phyloP scores from a whole-genome alignment of 2,797 vertebrate species.

The Acomys russatus region DNA sequence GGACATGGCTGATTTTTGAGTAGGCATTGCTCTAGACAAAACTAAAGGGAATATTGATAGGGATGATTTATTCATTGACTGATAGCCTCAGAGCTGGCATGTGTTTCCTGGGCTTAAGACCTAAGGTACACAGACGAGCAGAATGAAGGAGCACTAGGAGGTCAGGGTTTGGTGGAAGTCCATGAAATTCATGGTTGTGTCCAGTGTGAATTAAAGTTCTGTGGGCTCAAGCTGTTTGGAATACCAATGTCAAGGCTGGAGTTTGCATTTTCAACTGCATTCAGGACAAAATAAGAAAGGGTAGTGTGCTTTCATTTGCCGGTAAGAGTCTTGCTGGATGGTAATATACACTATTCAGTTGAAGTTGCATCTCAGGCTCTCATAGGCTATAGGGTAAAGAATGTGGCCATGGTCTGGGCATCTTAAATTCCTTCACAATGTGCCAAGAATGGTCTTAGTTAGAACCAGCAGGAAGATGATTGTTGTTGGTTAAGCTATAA shows the following conservation, averaged over 20 bases:
- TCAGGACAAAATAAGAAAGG: neutral
- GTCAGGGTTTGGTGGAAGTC: neutral
- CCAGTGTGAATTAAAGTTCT: slow-evolving; percentile 55
- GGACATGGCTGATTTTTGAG: neutral
- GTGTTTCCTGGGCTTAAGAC: slow-evolving; percentile 21
- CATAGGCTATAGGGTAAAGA: neutral
- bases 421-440: slow-evolving; percentile 18
- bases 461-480: slow-evolving; percentile 19
- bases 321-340: slow-evolving; percentile 16
- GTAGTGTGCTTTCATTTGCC: neutral
- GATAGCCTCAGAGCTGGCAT: neutral
- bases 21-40: slow-evolving; percentile 58
- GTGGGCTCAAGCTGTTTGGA: slow-evolving; percentile 41
- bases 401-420: neutral
- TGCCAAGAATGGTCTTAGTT: neutral
- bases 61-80: slow-evolving; percentile 59
- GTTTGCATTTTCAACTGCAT: slow-evolving; percentile 28
- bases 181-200: slow-evolving; percentile 44
- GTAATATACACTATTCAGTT: neutral
- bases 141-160: slow-evolving; percentile 40
- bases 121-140: slow-evolving; percentile 51
- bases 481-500: neutral
- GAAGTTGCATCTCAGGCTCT: neutral
- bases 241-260: slow-evolving; percentile 32
- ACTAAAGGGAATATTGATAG: slow-evolving; percentile 66